These are phyloP conservation scores for Coelogynopora nodosa DNA, from an alignment of 2,888 invertebrate genomes.

Conservation along the genomic window DNA sequence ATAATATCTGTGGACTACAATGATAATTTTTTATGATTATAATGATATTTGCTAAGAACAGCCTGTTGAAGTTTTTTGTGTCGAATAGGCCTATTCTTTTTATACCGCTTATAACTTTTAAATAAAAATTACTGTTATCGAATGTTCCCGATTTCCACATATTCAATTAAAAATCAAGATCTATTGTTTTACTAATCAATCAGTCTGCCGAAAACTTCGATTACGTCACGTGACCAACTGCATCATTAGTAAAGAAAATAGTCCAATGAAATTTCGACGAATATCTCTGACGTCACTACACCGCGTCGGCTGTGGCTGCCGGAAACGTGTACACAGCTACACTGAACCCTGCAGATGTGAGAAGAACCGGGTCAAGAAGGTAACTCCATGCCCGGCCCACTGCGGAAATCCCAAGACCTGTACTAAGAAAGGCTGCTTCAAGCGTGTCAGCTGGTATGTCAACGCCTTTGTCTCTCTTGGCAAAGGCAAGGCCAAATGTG, in stretches of 20 bases:
- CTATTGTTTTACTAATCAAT: neutral
- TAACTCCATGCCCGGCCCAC: neutral
- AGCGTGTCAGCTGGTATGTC: conserved; percentile 32
- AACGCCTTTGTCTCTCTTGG: neutral
- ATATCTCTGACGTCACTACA: neutral
- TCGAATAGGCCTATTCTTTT: no score
- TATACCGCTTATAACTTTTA: no score
- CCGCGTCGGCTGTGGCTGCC: conserved; percentile 34
- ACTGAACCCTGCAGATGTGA: conserved; percentile 35
- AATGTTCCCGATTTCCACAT: no score
- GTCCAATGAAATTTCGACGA: conserved; percentile 16
- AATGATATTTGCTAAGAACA: no score
- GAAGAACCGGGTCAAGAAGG: neutral
- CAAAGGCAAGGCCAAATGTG: conserved; percentile 33
- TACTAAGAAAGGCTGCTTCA: conserved; percentile 24
- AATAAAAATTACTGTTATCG: no score
- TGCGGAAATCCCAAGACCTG: conserved; percentile 16
- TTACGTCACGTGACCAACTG: conserved; percentile 32
- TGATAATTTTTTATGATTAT: no score
- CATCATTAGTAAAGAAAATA: neutral
- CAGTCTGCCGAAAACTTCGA: conserved; percentile 35
- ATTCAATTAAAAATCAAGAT: no score
- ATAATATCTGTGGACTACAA: no score
- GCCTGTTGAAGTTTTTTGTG: no score
- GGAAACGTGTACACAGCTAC: no score